Evolutionary conservation across 2,888 invertebrate genomes (phyloP), one percentile per base, ranked within the genome.

Genomic region (Rhyacophila evoluta): DNA sequence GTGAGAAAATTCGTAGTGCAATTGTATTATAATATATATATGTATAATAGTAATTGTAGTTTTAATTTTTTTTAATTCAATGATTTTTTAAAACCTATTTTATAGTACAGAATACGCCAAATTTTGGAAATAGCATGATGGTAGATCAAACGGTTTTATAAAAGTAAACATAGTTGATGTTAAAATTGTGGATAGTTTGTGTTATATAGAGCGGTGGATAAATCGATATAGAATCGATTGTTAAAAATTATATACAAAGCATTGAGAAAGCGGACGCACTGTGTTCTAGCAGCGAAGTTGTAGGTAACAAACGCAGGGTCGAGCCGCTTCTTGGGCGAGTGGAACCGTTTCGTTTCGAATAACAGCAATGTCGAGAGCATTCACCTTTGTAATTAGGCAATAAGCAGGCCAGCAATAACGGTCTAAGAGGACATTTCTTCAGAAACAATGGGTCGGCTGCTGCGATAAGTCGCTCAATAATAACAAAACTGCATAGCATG

Each of bases 331-430:
- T 55, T 55, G 55, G 19, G 55, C 55, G 55, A 55, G 55, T 55
- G 55, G 19, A 55, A 55, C 55, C 55, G 55, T 55, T 55, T 55
- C 55, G 55, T 55, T 55, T 55, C 55, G 55, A 55, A 10, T 55
- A 55, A 55, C 55, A 55, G 55, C 55, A 55, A 55, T 55, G 55
- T 55, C 55, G 55, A 55, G 77, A 75, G 70, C 80, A 41, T 80
- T 80, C 80, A 80, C 80, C 80, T 80, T 72, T 69, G 67, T 73
- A 80, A 80, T 80, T 80, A 80, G 78, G 80, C 75, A 78, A 80
- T 77, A 71, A 74, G 72, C 55, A 37, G 71, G 55, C 55, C 55
- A 75, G 29, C 71, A 71, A 75, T 70, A 77, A 72, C 72, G 41
- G 75, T 28, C 41, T 19, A 69, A 15, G 77, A 77, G 77, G 77